Conservation (phyloP, 2,797 vertebrate species). For the Pseudocheirus occidentalis region DNA sequence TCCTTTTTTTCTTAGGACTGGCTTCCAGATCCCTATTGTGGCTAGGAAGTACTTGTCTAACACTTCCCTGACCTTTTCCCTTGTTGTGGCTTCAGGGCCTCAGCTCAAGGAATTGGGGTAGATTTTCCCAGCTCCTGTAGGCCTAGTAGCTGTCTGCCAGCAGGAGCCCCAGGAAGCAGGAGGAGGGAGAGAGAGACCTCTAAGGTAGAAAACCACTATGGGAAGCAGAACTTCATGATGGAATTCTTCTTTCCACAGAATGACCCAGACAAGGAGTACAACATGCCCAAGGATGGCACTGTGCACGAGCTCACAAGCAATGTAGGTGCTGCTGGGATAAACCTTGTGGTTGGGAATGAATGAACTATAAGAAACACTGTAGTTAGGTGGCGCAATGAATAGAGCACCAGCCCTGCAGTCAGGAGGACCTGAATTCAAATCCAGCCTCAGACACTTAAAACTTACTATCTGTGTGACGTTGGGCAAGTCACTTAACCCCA, state of each 20-base stretch:
- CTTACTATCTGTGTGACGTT: no score
- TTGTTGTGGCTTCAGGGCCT: background rate
- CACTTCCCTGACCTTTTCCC: background rate
- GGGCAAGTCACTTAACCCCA: no score
- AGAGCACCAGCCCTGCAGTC: no score
- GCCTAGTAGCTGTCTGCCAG: background rate
- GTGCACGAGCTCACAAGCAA: conserved; percentile 99
- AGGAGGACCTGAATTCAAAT: no score
- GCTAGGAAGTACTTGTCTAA: background rate
- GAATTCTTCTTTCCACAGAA: conserved; percentile 85
- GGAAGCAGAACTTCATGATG: background rate
- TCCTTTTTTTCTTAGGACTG: background rate
- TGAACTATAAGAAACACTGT: background rate
- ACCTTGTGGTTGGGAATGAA: background rate
- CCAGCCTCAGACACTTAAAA: no score
- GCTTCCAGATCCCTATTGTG: background rate
- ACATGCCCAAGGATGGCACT: conserved; percentile 98
- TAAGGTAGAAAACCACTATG: background rate
- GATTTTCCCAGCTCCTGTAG: no score
- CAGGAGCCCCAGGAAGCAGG: conserved; percentile 11
- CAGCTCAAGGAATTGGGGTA: background rate
- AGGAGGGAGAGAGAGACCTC: background rate
- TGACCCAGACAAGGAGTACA: conserved; percentile 98
- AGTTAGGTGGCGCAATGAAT: no score
- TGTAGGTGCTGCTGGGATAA: conserved; percentile 82